A percentile compares a stretch with the other conserved stretches of the same genome.
These are phyloP conservation scores for Dinoponera quadriceps DNA, from an alignment of 1,140 invertebrate genomes.

Conservation along the genomic window DNA sequence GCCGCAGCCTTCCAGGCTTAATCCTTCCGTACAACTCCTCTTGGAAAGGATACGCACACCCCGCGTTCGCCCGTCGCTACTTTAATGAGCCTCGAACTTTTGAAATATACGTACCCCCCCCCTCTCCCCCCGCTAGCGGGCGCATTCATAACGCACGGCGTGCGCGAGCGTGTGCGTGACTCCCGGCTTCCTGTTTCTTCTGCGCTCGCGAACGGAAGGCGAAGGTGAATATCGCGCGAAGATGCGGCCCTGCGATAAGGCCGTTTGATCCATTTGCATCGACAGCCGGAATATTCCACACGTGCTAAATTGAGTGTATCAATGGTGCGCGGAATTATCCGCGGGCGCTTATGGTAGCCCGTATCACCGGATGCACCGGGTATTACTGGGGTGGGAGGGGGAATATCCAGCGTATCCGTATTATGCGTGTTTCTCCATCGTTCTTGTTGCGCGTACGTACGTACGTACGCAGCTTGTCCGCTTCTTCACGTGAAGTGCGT, in stretches of 20 bases:
- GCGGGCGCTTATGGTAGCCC: not conserved
- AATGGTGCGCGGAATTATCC: constrained; percentile 20
- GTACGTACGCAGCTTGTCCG: too few relatives aligned
- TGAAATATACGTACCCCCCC: constrained; percentile 80
- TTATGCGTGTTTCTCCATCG: not conserved
- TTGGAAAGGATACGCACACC: constrained; percentile 62
- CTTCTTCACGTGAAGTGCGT: not conserved
- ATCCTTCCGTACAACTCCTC: constrained; percentile 65
- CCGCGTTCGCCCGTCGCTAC: constrained; percentile 66
- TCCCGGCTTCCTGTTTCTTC: constrained; percentile 31
- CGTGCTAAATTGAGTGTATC: not conserved
- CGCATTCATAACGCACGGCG: constrained; percentile 61
- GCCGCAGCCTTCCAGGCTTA: constrained; percentile 57
- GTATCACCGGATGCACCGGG: not conserved
- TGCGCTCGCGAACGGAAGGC: not conserved
- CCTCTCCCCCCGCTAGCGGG: constrained; percentile 63
- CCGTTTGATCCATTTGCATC: constrained; percentile 20
- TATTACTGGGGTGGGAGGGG: too few relatives aligned
- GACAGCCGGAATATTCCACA: constrained; percentile 30
- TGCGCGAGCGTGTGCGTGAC: constrained; percentile 33
- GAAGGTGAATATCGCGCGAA: not conserved
- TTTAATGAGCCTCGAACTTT: constrained; percentile 83
- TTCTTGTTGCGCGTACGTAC: not conserved
- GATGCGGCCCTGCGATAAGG: constrained; percentile 1
- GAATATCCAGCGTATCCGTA: not conserved